These are phyloP conservation scores for Bimastos eiseni DNA, from an alignment of 2,888 invertebrate species.

Conservation along the genomic window DNA sequence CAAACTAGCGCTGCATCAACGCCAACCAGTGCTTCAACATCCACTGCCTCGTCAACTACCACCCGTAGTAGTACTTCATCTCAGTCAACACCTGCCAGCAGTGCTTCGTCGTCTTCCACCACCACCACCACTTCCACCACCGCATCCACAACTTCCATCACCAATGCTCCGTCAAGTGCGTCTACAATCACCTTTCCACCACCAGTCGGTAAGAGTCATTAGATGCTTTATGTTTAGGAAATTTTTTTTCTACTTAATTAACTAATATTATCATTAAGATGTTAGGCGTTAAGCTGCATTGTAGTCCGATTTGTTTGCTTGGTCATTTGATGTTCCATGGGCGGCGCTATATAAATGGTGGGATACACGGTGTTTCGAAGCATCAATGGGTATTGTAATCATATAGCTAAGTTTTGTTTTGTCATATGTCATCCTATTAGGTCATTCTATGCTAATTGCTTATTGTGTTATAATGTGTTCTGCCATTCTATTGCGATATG, in stretches of 20 bases:
- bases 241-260: background rate
- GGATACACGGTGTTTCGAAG: too few relatives aligned
- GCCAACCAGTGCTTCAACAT: background rate
- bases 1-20: background rate
- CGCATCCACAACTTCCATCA: background rate
- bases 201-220: slow-evolving; percentile 21
- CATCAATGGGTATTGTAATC: too few relatives aligned
- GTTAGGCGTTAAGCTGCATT: too few relatives aligned
- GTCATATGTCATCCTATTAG: too few relatives aligned
- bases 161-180: background rate
- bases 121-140: slow-evolving; percentile 13
- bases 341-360: too few relatives aligned
- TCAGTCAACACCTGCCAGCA: background rate
- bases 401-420: too few relatives aligned
- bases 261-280: too few relatives aligned
- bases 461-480: too few relatives aligned
- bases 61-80: background rate
- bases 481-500: too few relatives aligned
- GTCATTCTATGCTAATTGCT: too few relatives aligned
- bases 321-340: too few relatives aligned
- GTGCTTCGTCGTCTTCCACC: background rate
- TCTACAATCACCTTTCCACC: slow-evolving; percentile 8
- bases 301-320: too few relatives aligned
- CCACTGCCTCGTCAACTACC: slow-evolving; percentile 9
- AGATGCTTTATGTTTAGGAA: background rate